These are phyloP conservation scores for Gambusia yucatana DNA, from an alignment of 2,797 vertebrate species.

Conservation along the genomic window DNA sequence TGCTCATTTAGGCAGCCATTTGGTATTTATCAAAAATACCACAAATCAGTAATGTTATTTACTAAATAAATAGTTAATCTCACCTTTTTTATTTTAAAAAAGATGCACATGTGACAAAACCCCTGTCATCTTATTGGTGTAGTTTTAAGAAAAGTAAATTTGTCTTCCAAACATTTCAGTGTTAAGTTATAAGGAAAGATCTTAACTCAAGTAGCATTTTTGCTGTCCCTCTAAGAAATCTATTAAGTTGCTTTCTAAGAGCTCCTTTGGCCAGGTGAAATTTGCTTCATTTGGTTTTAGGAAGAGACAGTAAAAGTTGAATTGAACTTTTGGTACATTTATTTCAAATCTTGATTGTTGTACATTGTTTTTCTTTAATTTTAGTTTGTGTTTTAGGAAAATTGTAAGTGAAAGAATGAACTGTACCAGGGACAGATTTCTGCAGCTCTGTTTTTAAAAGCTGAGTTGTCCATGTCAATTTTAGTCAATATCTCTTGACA, in stretches of 20 bases:
- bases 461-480: not conserved
- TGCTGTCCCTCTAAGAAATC: not conserved
- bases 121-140: not conserved
- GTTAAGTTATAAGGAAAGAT: not conserved
- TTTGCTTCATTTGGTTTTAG: conserved; percentile 21
- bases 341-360: not conserved
- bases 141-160: not conserved
- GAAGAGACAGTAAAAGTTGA: not conserved
- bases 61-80: not conserved
- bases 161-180: not conserved
- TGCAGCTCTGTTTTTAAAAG: not conserved
- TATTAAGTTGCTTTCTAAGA: not conserved
- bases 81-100: not conserved
- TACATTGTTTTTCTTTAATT: not conserved
- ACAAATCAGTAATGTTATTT: too few species aligned
- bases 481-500: not conserved
- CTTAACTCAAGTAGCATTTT: not conserved
- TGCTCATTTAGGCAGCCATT: not conserved
- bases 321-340: not conserved
- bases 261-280: not conserved
- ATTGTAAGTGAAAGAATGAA: not conserved
- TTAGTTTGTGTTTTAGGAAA: not conserved
- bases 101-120: not conserved
- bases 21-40: not conserved
- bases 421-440: not conserved